These are phyloP conservation scores for Ormyrus rosae DNA, from an alignment of 2,888 invertebrate genomes.

Conservation along the genomic window DNA sequence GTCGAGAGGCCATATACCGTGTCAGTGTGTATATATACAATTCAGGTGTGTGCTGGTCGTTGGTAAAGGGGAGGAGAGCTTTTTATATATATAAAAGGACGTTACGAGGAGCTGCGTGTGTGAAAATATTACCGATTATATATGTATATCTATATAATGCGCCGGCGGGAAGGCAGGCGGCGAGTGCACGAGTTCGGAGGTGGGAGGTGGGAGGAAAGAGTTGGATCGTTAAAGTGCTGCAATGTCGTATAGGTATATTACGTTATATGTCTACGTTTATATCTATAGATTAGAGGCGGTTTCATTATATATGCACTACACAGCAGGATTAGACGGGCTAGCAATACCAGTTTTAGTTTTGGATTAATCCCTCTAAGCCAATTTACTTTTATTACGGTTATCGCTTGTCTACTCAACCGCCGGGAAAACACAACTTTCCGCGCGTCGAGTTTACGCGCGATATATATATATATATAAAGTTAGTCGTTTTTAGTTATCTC, in stretches of 20 bases:
- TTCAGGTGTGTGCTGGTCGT: neutral
- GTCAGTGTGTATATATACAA: conserved; percentile 2
- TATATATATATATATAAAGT: conserved; percentile 12
- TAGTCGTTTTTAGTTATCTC: conserved; percentile 40
- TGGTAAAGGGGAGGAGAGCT: neutral
- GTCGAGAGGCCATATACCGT: neutral
- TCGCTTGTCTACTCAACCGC: neutral
- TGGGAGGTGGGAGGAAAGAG: neutral
- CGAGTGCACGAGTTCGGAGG: conserved; percentile 1
- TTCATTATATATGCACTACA: conserved; percentile 17
- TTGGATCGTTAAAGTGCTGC: conserved; percentile 48
- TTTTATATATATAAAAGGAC: conserved; percentile 1
- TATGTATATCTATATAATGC: conserved; percentile 3
- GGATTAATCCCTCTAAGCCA: conserved; percentile 33
- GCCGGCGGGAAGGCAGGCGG: neutral
- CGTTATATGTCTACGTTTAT: conserved; percentile 8
- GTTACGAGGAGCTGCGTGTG: neutral
- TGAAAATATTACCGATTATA: conserved; percentile 15
- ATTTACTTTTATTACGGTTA: conserved; percentile 7
- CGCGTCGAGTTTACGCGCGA: conserved; percentile 27
- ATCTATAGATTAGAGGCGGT: neutral
- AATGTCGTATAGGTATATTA: conserved; percentile 43
- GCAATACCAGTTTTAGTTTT: conserved; percentile 31
- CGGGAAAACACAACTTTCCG: neutral
- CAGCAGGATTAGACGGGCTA: conserved; percentile 28